Percentiles rank a stretch among this genome's conserved stretches.
phyloP scores from a whole-genome alignment of 2,113 vertebrate species.

The Rhinoptilus africanus region DNA sequence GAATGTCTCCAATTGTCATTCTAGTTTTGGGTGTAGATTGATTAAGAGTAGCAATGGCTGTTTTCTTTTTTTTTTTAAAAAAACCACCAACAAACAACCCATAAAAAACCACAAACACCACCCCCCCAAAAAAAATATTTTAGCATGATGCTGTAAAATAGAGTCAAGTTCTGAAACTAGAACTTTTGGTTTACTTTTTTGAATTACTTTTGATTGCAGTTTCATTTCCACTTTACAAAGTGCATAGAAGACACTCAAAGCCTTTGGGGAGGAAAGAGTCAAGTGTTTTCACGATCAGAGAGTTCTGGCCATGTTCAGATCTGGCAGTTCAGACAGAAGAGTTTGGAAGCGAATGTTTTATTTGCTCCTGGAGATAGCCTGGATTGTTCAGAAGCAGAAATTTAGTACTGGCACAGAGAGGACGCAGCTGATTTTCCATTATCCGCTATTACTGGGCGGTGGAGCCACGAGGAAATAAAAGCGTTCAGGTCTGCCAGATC shows the following conservation, averaged over 20 bases:
- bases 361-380: background rate
- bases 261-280: background rate
- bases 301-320: background rate
- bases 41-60: background rate
- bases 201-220: background rate
- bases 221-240: background rate
- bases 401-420: background rate
- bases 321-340: background rate
- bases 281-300: background rate
- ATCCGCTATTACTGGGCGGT: background rate
- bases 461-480: background rate
- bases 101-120: background rate
- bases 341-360: background rate
- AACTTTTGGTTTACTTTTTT: background rate
- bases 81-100: accelerated
- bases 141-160: background rate
- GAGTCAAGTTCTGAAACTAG: background rate
- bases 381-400: background rate
- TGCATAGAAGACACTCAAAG: background rate
- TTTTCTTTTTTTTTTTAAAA: background rate
- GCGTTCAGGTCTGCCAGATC: background rate
- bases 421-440: constrained; percentile 2
- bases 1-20: background rate
- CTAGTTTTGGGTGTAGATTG: background rate
- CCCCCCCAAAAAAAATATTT: background rate